Evolutionary conservation across 2,113 vertebrate genomes (phyloP).

Genomic region (Raja brachyura): DNA sequence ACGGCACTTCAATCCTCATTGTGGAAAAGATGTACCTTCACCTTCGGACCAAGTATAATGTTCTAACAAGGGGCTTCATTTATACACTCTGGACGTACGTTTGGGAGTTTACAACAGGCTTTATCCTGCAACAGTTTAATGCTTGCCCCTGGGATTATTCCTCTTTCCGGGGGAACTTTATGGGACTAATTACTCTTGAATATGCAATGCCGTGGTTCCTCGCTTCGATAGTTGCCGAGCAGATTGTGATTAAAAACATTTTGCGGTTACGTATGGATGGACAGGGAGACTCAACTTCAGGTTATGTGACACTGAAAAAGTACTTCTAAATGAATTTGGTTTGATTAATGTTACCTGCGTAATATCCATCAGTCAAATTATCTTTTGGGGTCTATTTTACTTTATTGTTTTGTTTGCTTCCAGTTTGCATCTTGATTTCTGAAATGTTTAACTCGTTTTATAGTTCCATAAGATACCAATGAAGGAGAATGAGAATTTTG

Average conservation of each 20-base stretch:
- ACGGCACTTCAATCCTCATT: conserved; percentile 55
- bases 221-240: conserved; percentile 57
- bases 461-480: neutral
- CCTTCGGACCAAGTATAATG: conserved; percentile 45
- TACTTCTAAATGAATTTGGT: neutral
- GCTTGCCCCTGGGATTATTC: conserved; percentile 71
- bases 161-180: conserved; percentile 51
- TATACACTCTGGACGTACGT: conserved; percentile 60
- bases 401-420: neutral
- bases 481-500: neutral
- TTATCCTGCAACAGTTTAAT: conserved; percentile 48
- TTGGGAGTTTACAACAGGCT: conserved; percentile 63
- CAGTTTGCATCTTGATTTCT: neutral
- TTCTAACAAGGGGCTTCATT: conserved; percentile 47
- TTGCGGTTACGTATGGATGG: conserved; percentile 51
- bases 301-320: neutral
- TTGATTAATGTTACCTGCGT: neutral
- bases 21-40: conserved; percentile 52
- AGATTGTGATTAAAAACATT: conserved; percentile 59
- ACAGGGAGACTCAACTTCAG: neutral
- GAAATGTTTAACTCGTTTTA: neutral
- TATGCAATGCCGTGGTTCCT: conserved; percentile 57
- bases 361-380: neutral
- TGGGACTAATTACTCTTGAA: conserved; percentile 61
- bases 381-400: neutral